Evolutionary conservation across 1,140 invertebrate species (phyloP).

Genomic region (Sitodiplosis mosellana): DNA sequence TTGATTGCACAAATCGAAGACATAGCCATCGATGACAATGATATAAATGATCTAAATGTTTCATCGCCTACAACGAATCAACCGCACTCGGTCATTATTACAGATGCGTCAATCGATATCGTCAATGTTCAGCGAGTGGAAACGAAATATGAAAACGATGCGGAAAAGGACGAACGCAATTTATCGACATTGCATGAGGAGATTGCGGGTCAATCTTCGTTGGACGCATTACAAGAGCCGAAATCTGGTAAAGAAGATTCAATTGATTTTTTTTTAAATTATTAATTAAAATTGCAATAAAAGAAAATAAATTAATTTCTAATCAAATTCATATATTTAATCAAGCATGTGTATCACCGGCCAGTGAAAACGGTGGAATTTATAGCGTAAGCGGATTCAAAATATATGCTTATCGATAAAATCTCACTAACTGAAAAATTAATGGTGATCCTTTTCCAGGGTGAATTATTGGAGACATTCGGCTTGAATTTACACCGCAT

Average conservation of each 20-base stretch:
- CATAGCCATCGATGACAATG: not conserved
- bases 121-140: constrained; percentile 24
- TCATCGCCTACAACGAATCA: not conserved
- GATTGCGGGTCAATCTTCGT: constrained; percentile 8
- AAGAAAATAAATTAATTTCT: too few relatives aligned
- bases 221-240: constrained; percentile 24
- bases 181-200: constrained; percentile 22
- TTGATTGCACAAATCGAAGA: not conserved
- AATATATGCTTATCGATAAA: too few relatives aligned
- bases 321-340: too few relatives aligned
- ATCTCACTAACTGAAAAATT: too few relatives aligned
- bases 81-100: constrained; percentile 36
- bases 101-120: constrained; percentile 43
- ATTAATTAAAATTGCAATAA: too few relatives aligned
- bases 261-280: too few relatives aligned
- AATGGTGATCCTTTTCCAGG: constrained; percentile 30
- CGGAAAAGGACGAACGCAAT: constrained; percentile 17
- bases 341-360: constrained; percentile 54
- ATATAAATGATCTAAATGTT: too few relatives aligned
- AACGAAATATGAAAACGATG: constrained; percentile 18
- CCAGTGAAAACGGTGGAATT: constrained; percentile 69
- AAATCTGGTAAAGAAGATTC: too few relatives aligned
- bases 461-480: constrained; percentile 69
- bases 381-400: constrained; percentile 47
- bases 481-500: constrained; percentile 83